Conservation (phyloP, 2,888 invertebrate species). For the Chymomyza fuscimana region DNA sequence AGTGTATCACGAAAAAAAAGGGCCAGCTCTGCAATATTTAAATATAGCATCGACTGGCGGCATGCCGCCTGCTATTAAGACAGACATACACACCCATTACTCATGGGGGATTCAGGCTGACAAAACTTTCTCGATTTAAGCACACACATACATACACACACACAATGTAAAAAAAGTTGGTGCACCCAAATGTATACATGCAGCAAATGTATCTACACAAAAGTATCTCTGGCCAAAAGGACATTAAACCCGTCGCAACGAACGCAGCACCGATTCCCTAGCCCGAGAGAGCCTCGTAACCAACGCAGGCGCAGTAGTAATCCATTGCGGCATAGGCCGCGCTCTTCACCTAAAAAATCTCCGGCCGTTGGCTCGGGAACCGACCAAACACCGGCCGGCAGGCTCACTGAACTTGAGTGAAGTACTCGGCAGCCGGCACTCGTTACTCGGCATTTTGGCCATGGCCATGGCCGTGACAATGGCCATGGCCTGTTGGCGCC, state of each 20-base stretch:
- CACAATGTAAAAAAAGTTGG: slow-evolving; percentile 19
- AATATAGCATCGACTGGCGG: slow-evolving; percentile 7
- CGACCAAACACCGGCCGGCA: not conserved
- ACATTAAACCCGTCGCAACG: slow-evolving; percentile 70
- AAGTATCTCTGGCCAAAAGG: slow-evolving; percentile 57
- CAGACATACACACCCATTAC: slow-evolving; percentile 45
- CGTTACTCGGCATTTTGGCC: slow-evolving; percentile 49
- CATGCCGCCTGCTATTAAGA: slow-evolving; percentile 42
- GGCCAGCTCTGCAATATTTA: not conserved
- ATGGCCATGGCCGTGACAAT: slow-evolving; percentile 72
- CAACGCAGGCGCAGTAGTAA: slow-evolving; percentile 45
- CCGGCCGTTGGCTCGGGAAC: not conserved
- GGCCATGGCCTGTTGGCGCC: slow-evolving; percentile 51
- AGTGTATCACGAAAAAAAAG: not conserved
- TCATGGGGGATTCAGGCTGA: slow-evolving; percentile 59
- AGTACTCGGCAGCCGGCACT: not conserved
- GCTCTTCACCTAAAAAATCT: slow-evolving; percentile 1
- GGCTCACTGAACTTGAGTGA: not conserved
- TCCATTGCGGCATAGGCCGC: not conserved
- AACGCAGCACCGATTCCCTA: slow-evolving; percentile 14
- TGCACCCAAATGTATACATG: slow-evolving; percentile 33
- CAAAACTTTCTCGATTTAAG: slow-evolving; percentile 61
- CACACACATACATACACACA: slow-evolving; percentile 21
- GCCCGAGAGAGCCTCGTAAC: slow-evolving; percentile 10
- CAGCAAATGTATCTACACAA: slow-evolving; percentile 61